Evolutionary conservation across 2,888 invertebrate species (phyloP).

Genomic region (Cosmia trapezina): DNA sequence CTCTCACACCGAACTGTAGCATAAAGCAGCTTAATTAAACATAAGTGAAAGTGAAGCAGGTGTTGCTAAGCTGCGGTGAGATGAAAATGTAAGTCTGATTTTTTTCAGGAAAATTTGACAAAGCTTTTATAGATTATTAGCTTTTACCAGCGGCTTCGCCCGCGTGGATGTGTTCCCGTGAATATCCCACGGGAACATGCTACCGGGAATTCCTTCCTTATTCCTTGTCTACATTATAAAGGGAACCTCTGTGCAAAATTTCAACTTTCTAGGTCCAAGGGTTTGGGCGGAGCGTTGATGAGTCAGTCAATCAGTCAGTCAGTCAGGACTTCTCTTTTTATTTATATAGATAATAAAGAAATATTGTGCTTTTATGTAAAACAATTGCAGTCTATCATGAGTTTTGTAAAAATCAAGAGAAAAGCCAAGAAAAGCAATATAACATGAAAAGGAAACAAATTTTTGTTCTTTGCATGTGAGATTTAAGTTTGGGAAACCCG

Average conservation of each 20-base stretch:
- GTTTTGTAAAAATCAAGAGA: background rate
- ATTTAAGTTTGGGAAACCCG: background rate
- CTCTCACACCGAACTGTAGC: constrained; percentile 57
- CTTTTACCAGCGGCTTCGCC: too few relatives aligned
- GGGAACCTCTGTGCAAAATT: too few relatives aligned
- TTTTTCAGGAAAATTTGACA: background rate
- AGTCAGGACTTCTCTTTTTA: too few relatives aligned
- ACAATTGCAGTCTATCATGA: background rate
- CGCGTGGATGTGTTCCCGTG: too few relatives aligned
- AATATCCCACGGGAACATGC: too few relatives aligned
- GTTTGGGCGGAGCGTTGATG: too few relatives aligned
- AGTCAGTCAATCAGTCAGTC: too few relatives aligned
- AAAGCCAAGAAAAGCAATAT: background rate
- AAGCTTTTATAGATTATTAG: background rate
- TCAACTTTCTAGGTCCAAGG: too few relatives aligned
- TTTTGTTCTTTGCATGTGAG: background rate
- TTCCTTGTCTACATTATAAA: too few relatives aligned
- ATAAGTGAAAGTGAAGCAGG: background rate
- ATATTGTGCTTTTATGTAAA: background rate
- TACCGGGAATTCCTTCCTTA: too few relatives aligned
- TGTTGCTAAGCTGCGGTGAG: background rate
- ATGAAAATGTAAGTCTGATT: background rate
- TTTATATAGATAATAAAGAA: too few relatives aligned
- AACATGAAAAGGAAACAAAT: background rate
- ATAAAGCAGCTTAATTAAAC: too few relatives aligned